Percentiles rank a stretch among this genome's conserved stretches.
phyloP scores from a whole-genome alignment of 2,797 vertebrate species.

The Squalus acanthias region DNA sequence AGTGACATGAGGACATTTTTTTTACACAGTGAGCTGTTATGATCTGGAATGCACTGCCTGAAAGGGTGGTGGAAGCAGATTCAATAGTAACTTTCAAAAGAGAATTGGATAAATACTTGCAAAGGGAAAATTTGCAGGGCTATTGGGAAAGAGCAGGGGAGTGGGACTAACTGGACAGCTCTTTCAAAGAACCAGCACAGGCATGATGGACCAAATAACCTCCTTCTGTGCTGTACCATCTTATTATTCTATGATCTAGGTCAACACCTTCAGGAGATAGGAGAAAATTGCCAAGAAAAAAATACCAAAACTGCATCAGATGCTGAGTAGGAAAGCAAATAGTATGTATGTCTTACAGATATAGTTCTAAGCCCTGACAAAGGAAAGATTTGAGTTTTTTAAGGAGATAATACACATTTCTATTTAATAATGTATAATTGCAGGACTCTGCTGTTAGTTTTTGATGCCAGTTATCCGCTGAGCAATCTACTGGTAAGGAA shows the following conservation, averaged over 20 bases:
- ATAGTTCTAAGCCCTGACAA: neutral
- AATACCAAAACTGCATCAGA: neutral
- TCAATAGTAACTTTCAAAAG: neutral
- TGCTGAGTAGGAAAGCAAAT: neutral
- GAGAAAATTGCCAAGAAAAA: neutral
- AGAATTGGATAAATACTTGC: neutral
- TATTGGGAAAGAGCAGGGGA: neutral
- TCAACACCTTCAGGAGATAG: neutral
- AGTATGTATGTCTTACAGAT: neutral
- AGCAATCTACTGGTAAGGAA: neutral
- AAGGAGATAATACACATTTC: no score
- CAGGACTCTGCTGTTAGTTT: neutral
- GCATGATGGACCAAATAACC: neutral
- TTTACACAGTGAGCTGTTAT: no score
- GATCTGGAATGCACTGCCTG: no score
- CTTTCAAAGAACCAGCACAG: neutral
- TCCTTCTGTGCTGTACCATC: neutral
- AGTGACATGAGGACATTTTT: no score
- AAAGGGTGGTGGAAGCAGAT: neutral
- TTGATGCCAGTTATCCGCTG: neutral
- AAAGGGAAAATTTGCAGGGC: neutral
- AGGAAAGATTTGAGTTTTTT: no score
- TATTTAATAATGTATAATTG: slow-evolving; percentile 15
- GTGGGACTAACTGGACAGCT: neutral
- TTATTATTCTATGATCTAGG: neutral